These are phyloP conservation scores for Isichthys henryi DNA, from an alignment of 2,113 vertebrate species.

Conservation along the genomic window DNA sequence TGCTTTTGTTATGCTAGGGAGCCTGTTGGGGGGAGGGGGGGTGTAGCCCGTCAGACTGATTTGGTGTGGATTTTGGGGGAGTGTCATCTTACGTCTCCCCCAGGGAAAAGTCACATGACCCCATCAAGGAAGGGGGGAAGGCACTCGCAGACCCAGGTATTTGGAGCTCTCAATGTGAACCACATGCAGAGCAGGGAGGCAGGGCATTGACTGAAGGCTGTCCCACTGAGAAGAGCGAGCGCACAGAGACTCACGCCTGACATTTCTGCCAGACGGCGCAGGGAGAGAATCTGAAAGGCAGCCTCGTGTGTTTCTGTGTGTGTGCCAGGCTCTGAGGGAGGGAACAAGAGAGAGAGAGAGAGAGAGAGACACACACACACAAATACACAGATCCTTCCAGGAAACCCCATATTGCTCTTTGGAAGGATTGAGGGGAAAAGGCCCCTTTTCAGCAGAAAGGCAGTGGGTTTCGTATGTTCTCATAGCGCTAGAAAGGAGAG, in stretches of 20 bases:
- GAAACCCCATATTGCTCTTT: conserved; percentile 10
- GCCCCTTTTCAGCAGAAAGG: not conserved
- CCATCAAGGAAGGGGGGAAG: conserved; percentile 32
- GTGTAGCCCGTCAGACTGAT: not conserved
- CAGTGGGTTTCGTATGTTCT: conserved; percentile 17
- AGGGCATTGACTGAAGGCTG: conserved; percentile 33
- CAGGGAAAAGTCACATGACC: conserved; percentile 56
- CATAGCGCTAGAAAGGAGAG: not conserved
- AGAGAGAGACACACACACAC: conserved; percentile 34
- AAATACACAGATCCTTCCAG: conserved; percentile 22
- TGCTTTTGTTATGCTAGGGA: conserved; percentile 15
- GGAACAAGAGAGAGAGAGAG: conserved; percentile 42
- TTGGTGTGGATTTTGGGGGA: conserved; percentile 15
- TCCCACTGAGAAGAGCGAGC: conserved; percentile 23
- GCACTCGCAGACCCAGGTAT: conserved; percentile 30
- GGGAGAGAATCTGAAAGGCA: conserved; percentile 50
- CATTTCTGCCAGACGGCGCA: conserved; percentile 49
- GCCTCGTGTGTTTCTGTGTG: conserved; percentile 28
- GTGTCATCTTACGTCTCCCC: conserved; percentile 50
- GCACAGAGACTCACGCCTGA: conserved; percentile 38
- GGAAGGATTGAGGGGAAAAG: not conserved
- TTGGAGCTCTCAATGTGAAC: conserved; percentile 54
- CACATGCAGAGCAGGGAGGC: conserved; percentile 49
- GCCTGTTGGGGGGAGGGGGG: not conserved
- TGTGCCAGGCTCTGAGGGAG: conserved; percentile 29